Conservation (phyloP, 2,797 vertebrate genomes). For the Arctocebus calabarensis region DNA sequence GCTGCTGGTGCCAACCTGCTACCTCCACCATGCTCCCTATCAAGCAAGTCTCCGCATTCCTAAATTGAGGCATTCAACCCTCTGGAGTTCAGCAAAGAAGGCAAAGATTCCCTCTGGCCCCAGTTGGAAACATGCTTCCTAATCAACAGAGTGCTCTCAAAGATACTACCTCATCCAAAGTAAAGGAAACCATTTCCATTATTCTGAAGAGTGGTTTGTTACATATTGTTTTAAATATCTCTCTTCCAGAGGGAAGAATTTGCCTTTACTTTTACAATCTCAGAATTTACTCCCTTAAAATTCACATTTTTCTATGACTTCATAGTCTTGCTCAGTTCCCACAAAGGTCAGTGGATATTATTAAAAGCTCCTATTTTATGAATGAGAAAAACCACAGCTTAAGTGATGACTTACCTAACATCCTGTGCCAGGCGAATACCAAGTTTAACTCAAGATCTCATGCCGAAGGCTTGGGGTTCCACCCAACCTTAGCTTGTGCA, state of each 20-base stretch:
- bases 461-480: background rate
- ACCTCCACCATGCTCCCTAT: background rate
- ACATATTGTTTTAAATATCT: background rate
- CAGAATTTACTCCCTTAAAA: constrained; percentile 29
- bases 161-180: background rate
- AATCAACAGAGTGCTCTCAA: background rate
- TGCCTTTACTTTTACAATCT: constrained; percentile 50
- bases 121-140: background rate
- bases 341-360: constrained; percentile 25
- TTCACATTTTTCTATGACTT: constrained; percentile 30
- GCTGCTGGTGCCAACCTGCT: background rate
- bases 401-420: background rate
- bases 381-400: constrained; percentile 15
- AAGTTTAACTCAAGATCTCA: constrained; percentile 7
- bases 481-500: background rate
- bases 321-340: constrained; percentile 15
- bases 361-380: constrained; percentile 33
- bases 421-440: background rate
- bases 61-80: no score
- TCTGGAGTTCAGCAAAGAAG: background rate
- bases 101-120: background rate
- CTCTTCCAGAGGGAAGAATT: background rate
- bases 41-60: background rate
- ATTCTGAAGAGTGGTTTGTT: background rate
- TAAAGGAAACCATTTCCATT: background rate